Evolutionary conservation across 2,888 invertebrate species (phyloP).

Genomic region (Quadriops clusia): DNA sequence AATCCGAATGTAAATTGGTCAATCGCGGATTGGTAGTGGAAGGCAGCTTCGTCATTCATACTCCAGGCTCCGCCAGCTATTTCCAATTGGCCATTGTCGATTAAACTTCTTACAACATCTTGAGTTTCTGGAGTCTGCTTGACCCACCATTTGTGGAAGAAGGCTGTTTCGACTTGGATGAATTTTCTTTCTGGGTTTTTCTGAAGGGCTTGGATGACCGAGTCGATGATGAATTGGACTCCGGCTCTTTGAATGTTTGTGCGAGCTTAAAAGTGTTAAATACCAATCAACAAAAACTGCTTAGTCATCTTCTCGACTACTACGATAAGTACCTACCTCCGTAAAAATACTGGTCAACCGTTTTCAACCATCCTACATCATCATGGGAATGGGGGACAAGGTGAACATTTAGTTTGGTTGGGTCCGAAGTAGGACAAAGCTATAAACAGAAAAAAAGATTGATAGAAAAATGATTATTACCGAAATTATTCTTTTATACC

Average conservation of each 20-base stretch:
- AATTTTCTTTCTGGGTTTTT: conserved; percentile 45
- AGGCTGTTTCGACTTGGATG: conserved; percentile 71
- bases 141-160: conserved; percentile 72
- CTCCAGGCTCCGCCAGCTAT: conserved; percentile 51
- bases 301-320: no score
- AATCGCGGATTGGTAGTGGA: conserved; percentile 56
- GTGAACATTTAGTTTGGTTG: conserved; percentile 71
- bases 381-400: conserved; percentile 71
- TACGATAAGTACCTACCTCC: no score
- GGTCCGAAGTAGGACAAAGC: no score
- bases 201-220: conserved; percentile 61
- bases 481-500: no score
- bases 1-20: conserved; percentile 62
- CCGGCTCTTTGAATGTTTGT: no score
- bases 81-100: conserved; percentile 48
- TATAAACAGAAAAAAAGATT: no score
- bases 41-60: conserved; percentile 52
- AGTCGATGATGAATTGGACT: conserved; percentile 83
- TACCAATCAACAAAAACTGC: background rate
- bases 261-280: conserved; percentile 7
- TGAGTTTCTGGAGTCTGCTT: conserved; percentile 46
- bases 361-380: conserved; percentile 80
- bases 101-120: conserved; percentile 43
- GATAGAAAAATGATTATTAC: no score
- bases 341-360: conserved; percentile 59